Evolutionary conservation across 2,888 invertebrate genomes (phyloP).

Genomic region (Chesias legatella): DNA sequence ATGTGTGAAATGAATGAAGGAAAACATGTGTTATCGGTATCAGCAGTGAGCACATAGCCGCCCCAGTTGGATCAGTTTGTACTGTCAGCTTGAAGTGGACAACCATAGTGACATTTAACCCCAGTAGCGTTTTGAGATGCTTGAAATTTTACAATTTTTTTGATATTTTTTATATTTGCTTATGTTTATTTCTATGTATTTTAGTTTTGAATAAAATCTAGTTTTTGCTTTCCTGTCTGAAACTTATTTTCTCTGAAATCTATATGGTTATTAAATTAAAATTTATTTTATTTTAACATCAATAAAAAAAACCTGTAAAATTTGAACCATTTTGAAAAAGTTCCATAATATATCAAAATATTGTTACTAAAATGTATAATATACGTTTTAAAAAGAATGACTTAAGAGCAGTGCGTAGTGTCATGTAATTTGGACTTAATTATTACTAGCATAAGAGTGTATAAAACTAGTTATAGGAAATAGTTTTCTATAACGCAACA

Average conservation of each 20-base stretch:
- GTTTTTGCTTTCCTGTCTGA: neutral
- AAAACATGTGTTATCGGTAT: neutral
- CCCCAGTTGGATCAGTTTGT: too few relatives aligned
- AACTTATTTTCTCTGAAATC: neutral
- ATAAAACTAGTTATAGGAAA: slow-evolving; percentile 54
- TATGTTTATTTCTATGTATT: too few relatives aligned
- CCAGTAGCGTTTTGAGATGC: slow-evolving; percentile 8
- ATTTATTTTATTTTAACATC: too few relatives aligned
- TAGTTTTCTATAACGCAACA: slow-evolving; percentile 50
- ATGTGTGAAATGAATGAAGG: neutral
- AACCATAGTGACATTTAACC: neutral
- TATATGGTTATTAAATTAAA: too few relatives aligned
- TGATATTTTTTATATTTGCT: too few relatives aligned
- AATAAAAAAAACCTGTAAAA: slow-evolving; percentile 2
- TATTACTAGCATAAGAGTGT: slow-evolving; percentile 51
- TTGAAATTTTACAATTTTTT: slow-evolving; percentile 6
- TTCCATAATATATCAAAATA: neutral
- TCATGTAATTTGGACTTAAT: slow-evolving; percentile 47
- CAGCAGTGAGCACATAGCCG: too few relatives aligned
- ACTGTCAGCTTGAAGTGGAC: too few relatives aligned
- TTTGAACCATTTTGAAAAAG: slow-evolving; percentile 8
- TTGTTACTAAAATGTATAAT: slow-evolving; percentile 1
- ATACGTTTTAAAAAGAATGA: slow-evolving; percentile 12
- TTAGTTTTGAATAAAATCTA: neutral
- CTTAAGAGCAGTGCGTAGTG: slow-evolving; percentile 57